Conservation (phyloP, 2,113 vertebrate genomes). For the Tonatia bakeri region DNA sequence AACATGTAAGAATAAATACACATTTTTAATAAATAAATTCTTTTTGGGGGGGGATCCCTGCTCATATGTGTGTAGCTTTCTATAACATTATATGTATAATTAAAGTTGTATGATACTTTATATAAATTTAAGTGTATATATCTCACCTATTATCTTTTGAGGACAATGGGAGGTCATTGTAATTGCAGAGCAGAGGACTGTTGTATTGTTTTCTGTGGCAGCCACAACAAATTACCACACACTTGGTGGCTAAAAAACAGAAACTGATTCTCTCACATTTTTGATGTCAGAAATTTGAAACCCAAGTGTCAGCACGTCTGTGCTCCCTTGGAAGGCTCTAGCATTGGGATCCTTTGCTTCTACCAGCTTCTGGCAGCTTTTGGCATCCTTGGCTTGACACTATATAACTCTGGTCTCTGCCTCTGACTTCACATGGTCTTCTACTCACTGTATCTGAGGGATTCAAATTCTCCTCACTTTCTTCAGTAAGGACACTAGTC, state of each 20-base stretch:
- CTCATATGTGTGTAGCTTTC: background rate
- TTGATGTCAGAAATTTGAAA: background rate
- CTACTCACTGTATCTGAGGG: background rate
- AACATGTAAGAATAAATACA: too few relatives aligned
- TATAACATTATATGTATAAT: background rate
- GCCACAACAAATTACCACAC: background rate
- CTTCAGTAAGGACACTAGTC: background rate
- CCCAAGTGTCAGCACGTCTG: accelerated
- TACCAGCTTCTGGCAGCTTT: background rate
- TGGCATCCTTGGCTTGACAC: background rate
- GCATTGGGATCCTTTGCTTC: background rate
- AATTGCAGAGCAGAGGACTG: background rate
- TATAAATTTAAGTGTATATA: background rate
- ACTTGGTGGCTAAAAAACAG: background rate
- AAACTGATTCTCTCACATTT: background rate
- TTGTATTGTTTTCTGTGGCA: background rate
- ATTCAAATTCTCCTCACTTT: background rate
- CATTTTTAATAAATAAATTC: too few relatives aligned
- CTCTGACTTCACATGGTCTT: background rate
- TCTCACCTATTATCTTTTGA: background rate
- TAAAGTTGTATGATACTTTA: background rate
- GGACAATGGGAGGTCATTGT: background rate
- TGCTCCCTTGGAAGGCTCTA: background rate
- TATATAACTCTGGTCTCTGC: background rate
- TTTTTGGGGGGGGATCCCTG: too few relatives aligned